Conservation (phyloP, 2,113 vertebrate genomes). For the Ageneiosus marmoratus region DNA sequence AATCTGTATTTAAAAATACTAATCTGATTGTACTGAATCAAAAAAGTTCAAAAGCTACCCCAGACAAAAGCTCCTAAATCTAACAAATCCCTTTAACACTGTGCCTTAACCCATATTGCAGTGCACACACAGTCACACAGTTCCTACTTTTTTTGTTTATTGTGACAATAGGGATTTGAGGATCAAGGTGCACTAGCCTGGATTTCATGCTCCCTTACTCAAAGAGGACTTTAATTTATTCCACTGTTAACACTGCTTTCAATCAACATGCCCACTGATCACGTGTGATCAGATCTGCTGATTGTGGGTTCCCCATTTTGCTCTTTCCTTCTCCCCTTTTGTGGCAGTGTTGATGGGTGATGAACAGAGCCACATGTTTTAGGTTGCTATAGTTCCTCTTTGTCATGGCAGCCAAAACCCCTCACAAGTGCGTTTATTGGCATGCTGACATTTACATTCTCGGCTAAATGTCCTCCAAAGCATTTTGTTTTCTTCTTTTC, state of each 20-base stretch:
- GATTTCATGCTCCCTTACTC: conserved; percentile 52
- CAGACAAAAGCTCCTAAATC: conserved; percentile 43
- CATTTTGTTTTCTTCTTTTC: not conserved
- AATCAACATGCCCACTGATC: conserved; percentile 37
- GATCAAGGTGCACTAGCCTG: conserved; percentile 46
- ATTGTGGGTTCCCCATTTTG: not conserved
- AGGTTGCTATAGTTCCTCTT: conserved; percentile 29
- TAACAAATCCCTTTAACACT: conserved; percentile 47
- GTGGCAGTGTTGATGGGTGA: not conserved
- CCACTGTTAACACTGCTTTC: conserved; percentile 25
- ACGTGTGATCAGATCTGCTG: conserved; percentile 33
- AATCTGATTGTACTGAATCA: conserved; percentile 14
- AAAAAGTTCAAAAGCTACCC: conserved; percentile 41
- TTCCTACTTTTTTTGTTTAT: conserved; percentile 55
- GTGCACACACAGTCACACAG: conserved; percentile 40
- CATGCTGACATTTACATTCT: conserved; percentile 37
- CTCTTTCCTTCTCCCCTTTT: not conserved
- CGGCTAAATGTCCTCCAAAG: conserved; percentile 10
- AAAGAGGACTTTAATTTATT: conserved; percentile 46
- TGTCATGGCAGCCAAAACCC: conserved; percentile 20
- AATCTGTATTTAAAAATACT: conserved; percentile 8
- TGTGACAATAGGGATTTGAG: conserved; percentile 59
- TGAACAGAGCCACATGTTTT: conserved; percentile 14
- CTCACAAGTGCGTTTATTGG: conserved; percentile 20
- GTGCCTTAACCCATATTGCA: conserved; percentile 43